Evolutionary conservation across 2,888 invertebrate genomes (phyloP), one percentile per base, ranked within the genome.

Genomic region (Cenopis cana): DNA sequence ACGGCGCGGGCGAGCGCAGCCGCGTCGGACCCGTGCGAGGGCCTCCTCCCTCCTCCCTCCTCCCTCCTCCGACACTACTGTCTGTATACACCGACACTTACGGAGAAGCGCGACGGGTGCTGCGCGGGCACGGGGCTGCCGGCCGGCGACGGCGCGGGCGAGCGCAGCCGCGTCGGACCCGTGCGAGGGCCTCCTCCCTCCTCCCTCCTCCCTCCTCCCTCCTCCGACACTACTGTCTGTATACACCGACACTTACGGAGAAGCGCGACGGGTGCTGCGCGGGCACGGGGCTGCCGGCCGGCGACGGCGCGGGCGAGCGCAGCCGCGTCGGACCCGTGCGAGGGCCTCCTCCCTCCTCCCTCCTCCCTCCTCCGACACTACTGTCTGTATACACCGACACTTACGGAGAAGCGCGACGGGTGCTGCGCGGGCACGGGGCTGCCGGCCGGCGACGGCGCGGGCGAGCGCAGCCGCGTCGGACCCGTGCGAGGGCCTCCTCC

Each of bases 251-350:
- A 67, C 41, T 67, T 24, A 91, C 92, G 41, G 86, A 89, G 81
- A 91, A 92, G 11, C 91, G 74, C 2, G 89, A 87, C 68, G 79
- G 73, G n/a, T 81, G 79, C 17, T 77, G 77, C 38, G 84, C 89
- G 64, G 95, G 95, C 75, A 95, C 93, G 36, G 96, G 96, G 81
- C 95, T 95, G 77, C 95, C 95, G 75, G 96, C 95, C 66, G 96
- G 96, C 46, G 96, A 96, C 70, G 88, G 86, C 93, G 94, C 83
- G 91, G 94, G 84, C 88, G 94, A 83, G 96, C 71, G 95, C 94
- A 41, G 96, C 95, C 68, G 95, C 95, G n/a, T n/a, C 10, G 29
- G 96, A 95, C 75, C 96, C 94, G 73, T 72, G 46, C 81, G 75
- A 0, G 82, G 76, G 82, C 82, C 73, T 82, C 84, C 54, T 82